Conservation (phyloP, 2,888 invertebrate genomes). For the Ceramica pisi region DNA sequence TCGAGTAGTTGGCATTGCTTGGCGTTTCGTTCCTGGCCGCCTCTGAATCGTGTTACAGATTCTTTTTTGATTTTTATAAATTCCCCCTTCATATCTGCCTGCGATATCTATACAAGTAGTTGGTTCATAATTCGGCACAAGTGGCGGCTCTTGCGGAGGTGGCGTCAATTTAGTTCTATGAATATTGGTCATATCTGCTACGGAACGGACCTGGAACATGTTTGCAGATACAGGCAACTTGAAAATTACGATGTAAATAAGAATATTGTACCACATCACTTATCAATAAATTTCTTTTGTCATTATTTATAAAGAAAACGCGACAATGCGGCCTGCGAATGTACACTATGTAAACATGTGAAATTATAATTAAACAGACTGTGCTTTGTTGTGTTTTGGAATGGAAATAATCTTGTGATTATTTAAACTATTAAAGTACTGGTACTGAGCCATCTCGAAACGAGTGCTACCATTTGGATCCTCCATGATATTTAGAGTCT, state of each 20-base stretch:
- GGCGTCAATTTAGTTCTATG: slow-evolving; percentile 23
- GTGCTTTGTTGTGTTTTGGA: slow-evolving; percentile 44
- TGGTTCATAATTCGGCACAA: not conserved
- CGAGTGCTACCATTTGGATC: too few species aligned
- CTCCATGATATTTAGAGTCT: too few species aligned
- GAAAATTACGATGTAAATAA: slow-evolving; percentile 33
- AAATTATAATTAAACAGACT: slow-evolving; percentile 29
- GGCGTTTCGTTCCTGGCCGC: not conserved
- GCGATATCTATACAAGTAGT: slow-evolving; percentile 36
- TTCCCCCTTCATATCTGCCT: slow-evolving; percentile 14
- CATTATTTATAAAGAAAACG: slow-evolving; percentile 41
- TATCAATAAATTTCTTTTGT: slow-evolving; percentile 20
- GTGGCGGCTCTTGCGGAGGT: not conserved
- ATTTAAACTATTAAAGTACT: not conserved
- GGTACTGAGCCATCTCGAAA: too few species aligned
- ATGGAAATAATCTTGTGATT: slow-evolving; percentile 31
- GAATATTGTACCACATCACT: slow-evolving; percentile 53
- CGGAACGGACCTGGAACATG: slow-evolving; percentile 4
- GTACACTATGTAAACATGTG: slow-evolving; percentile 25
- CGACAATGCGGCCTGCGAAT: slow-evolving; percentile 1
- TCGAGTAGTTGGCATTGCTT: not conserved
- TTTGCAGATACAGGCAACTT: slow-evolving; percentile 39
- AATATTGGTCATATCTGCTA: slow-evolving; percentile 40
- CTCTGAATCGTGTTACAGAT: slow-evolving; percentile 32
- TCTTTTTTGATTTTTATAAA: slow-evolving; percentile 9